Conservation (phyloP, 2,113 vertebrate genomes). For the Oncorhynchus nerka region DNA sequence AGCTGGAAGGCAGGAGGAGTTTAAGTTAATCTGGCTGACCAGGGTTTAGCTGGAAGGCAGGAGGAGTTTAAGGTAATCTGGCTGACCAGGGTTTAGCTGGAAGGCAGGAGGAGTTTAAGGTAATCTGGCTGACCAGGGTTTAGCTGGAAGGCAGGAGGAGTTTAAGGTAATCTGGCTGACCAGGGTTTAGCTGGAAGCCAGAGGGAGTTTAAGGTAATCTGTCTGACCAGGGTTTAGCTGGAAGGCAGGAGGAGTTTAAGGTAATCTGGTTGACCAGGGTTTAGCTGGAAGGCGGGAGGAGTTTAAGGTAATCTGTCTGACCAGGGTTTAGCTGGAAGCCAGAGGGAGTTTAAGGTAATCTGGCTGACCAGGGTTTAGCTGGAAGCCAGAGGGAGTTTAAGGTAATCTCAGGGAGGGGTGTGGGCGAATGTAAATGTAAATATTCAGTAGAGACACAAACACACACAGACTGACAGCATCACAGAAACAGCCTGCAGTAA, state of each 20-base stretch:
- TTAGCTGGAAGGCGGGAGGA: slow-evolving; percentile 34
- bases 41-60: slow-evolving; percentile 40
- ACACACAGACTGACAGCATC: background rate
- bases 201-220: background rate
- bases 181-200: background rate
- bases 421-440: slow-evolving; percentile 64
- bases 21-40: slow-evolving; percentile 40
- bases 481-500: slow-evolving; percentile 43
- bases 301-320: slow-evolving; percentile 59
- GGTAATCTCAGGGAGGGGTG: slow-evolving; percentile 59
- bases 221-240: too few species aligned
- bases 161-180: slow-evolving; percentile 59
- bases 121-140: slow-evolving; percentile 53
- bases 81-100: slow-evolving; percentile 23
- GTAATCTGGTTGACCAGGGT: slow-evolving; percentile 59
- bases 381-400: slow-evolving; percentile 37
- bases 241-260: slow-evolving; percentile 31
- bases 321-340: slow-evolving; percentile 40
- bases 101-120: slow-evolving; percentile 34
- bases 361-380: slow-evolving; percentile 36
- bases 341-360: slow-evolving; percentile 49
- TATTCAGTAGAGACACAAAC: slow-evolving; percentile 54
- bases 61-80: slow-evolving; percentile 52
- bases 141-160: slow-evolving; percentile 19
- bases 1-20: too few species aligned